Evolutionary conservation across 2,797 vertebrate genomes (phyloP).

Genomic region (Synanceia verrucosa): DNA sequence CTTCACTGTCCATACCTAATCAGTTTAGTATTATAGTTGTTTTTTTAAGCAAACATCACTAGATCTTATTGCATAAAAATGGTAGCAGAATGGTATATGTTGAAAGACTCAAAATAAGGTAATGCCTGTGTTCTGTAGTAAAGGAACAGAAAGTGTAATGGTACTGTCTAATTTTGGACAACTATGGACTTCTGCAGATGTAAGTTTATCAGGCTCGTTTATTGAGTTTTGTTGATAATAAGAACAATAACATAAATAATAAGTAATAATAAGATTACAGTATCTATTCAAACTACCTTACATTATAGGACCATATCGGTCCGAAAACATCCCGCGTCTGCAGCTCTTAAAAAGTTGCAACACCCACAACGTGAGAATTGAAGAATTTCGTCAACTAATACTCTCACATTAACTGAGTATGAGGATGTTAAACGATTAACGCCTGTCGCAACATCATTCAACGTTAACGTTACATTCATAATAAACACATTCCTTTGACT

Average conservation of each 20-base stretch:
- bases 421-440: neutral
- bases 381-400: neutral
- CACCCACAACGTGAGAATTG: no score
- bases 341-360: no score
- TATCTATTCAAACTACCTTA: no score
- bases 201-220: neutral
- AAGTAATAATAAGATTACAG: no score
- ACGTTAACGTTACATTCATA: neutral
- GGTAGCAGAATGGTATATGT: neutral
- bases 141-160: neutral
- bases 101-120: neutral
- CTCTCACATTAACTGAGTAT: neutral
- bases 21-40: neutral
- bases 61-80: neutral
- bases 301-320: no score
- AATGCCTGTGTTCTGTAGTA: neutral
- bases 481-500: accelerated
- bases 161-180: neutral
- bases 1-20: neutral
- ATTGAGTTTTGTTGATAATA: no score
- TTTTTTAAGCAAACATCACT: neutral
- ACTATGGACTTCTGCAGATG: neutral
- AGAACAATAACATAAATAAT: no score
- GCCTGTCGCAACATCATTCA: neutral
- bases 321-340: no score